Conservation (phyloP, 2,888 invertebrate genomes). For the Cephus sareptanus region DNA sequence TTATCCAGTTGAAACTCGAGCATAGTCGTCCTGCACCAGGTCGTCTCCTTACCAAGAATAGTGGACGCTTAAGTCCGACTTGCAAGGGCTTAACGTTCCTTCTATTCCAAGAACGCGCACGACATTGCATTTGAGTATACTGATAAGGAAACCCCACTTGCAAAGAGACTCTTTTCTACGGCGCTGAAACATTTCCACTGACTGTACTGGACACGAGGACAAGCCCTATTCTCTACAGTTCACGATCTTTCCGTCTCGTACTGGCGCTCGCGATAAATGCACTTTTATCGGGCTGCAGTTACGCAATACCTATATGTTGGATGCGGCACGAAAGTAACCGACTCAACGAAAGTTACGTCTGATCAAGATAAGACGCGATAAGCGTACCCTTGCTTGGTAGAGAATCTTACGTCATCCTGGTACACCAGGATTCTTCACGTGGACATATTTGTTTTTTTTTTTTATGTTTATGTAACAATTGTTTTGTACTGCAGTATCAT, state of each 20-base stretch:
- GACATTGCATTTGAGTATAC: background rate
- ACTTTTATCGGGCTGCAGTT: background rate
- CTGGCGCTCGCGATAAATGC: background rate
- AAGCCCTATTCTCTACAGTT: background rate
- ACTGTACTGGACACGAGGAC: background rate
- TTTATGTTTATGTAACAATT: too few species aligned
- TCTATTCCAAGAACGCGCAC: background rate
- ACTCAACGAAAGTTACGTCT: constrained; percentile 42
- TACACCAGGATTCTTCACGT: background rate
- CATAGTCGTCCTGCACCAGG: constrained; percentile 11
- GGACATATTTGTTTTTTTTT: background rate
- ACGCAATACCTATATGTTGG: background rate
- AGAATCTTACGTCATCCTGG: background rate
- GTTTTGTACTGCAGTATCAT: background rate
- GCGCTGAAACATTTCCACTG: background rate
- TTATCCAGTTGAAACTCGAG: constrained; percentile 16
- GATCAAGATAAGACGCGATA: constrained; percentile 46
- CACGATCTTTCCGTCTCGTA: background rate
- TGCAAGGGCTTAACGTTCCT: background rate
- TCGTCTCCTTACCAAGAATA: background rate
- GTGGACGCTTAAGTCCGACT: background rate
- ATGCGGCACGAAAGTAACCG: background rate
- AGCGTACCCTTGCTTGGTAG: constrained; percentile 18
- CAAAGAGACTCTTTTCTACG: background rate
- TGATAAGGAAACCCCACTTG: background rate